phyloP scores from a whole-genome alignment of 2,888 invertebrate species.

The Ctena decussata region DNA sequence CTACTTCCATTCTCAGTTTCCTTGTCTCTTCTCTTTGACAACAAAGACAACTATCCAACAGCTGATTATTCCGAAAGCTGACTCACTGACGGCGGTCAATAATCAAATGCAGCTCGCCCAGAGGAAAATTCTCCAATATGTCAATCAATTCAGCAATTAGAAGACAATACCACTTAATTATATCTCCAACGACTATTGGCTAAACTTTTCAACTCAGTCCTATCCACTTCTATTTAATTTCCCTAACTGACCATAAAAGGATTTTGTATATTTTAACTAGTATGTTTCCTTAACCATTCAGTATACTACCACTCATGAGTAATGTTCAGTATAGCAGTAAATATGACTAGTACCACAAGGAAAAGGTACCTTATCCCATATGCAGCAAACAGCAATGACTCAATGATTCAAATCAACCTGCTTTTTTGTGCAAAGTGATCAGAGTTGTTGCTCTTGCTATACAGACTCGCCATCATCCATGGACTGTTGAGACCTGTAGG shows the following conservation, averaged over 20 bases:
- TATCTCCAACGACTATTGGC: neutral
- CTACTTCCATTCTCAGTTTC: neutral
- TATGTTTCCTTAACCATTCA: neutral
- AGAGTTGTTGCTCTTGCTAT: too few relatives aligned
- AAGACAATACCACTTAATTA: neutral
- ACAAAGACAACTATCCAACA: neutral
- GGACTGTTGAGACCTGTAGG: too few relatives aligned
- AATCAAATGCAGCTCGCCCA: neutral
- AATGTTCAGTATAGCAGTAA: conserved; percentile 7
- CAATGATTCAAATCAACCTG: too few relatives aligned
- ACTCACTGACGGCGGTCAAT: neutral
- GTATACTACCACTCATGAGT: neutral
- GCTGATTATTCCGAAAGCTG: neutral
- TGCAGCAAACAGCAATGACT: too few relatives aligned
- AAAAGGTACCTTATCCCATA: too few relatives aligned
- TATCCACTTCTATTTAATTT: neutral
- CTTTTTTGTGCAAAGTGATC: too few relatives aligned
- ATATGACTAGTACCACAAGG: too few relatives aligned
- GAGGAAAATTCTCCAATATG: neutral
- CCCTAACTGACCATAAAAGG: conserved; percentile 6
- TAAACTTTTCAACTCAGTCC: neutral
- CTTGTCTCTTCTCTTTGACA: neutral
- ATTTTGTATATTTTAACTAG: neutral
- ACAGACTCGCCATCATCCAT: too few relatives aligned
- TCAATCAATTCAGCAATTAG: conserved; percentile 3